phyloP scores from a whole-genome alignment of 64 coral and sea anemone species.

The Montipora capricornis region DNA sequence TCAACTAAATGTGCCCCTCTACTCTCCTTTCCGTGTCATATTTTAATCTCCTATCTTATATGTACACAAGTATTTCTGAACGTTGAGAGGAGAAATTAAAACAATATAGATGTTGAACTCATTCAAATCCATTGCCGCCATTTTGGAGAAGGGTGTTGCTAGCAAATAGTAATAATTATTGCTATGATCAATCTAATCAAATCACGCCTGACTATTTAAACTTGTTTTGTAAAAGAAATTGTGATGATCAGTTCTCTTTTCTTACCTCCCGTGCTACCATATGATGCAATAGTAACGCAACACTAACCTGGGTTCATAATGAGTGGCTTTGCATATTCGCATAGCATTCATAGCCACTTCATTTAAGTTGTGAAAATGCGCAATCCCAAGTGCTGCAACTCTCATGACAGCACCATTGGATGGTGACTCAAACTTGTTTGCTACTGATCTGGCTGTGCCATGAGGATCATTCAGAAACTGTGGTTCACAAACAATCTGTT shows the following conservation, averaged over 20 bases:
- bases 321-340: conserved; percentile 86
- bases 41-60: no score
- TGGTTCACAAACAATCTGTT: conserved; percentile 83
- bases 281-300: background rate
- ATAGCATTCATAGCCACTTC: conserved; percentile 87
- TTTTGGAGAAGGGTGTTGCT: no score
- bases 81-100: no score
- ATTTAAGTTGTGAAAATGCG: conserved; percentile 81
- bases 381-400: conserved; percentile 75
- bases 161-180: background rate
- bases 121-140: no score
- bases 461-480: conserved; percentile 84
- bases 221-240: no score
- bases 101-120: no score
- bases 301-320: conserved; percentile 79
- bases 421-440: conserved; percentile 83
- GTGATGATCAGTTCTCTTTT: no score
- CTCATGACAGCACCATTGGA: conserved; percentile 95
- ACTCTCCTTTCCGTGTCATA: no score
- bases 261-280: no score
- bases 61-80: no score
- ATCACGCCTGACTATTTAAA: no score
- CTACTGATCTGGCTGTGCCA: conserved; percentile 75
- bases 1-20: no score
- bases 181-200: background rate